Percentiles rank a stretch among this genome's conserved stretches.
Evolutionary conservation across 2,888 invertebrate genomes (phyloP).

Genomic region (Clunio marinus): DNA sequence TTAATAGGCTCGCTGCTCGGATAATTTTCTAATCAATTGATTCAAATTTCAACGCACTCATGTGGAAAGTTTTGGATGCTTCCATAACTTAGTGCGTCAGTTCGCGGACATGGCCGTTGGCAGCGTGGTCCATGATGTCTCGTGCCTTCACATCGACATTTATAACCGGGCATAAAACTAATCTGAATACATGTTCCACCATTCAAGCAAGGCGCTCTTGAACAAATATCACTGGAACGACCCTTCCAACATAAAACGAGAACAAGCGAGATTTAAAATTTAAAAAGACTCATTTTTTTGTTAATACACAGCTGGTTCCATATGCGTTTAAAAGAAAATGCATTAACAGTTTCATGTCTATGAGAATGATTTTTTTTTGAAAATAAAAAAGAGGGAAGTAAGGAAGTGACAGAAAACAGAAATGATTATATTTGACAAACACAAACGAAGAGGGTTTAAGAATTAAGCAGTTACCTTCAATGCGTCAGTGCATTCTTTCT

Average conservation of each 20-base stretch:
- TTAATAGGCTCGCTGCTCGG: background rate
- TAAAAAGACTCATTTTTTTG: constrained; percentile 30
- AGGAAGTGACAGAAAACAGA: constrained; percentile 19
- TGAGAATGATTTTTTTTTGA: background rate
- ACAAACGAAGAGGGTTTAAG: background rate
- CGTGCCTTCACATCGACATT: constrained; percentile 61
- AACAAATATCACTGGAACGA: constrained; percentile 57
- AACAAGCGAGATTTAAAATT: constrained; percentile 1
- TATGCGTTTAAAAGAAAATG: background rate
- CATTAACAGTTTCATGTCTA: background rate
- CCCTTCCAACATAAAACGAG: constrained; percentile 44
- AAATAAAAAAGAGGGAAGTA: constrained; percentile 3
- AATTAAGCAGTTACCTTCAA: constrained; percentile 53
- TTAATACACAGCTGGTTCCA: background rate
- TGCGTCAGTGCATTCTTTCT: constrained; percentile 57
- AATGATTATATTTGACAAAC: too few relatives aligned
- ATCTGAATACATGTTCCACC: constrained; percentile 60
- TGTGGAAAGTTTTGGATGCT: constrained; percentile 14
- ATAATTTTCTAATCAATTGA: background rate
- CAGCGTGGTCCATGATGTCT: constrained; percentile 51
- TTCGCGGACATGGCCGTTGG: constrained; percentile 22
- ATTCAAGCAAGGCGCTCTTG: constrained; percentile 58
- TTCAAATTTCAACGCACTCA: constrained; percentile 35
- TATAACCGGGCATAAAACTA: constrained; percentile 57
- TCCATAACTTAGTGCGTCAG: background rate